These are phyloP conservation scores for Paraescarpia echinospica DNA, from an alignment of 1,140 invertebrate species.

Conservation along the genomic window DNA sequence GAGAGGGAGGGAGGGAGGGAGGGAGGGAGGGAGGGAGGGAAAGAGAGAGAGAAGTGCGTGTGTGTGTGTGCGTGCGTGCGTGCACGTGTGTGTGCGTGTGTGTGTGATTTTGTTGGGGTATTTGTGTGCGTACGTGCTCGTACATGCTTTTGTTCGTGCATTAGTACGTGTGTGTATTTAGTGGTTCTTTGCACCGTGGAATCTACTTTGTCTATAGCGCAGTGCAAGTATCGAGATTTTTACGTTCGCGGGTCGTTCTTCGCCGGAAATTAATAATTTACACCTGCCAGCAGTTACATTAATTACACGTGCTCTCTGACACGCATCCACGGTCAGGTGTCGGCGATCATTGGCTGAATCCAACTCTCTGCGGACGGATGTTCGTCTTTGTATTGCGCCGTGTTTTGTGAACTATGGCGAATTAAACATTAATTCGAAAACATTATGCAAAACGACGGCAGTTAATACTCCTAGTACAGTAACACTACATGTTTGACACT, in stretches of 20 bases:
- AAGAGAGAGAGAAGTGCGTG: no score
- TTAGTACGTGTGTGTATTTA: neutral
- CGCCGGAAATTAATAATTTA: conserved; percentile 6
- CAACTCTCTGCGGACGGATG: neutral
- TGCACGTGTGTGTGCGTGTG: neutral
- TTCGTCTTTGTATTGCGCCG: neutral
- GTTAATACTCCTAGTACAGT: neutral
- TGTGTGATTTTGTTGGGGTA: no score
- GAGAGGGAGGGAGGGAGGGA: no score
- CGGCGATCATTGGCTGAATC: neutral
- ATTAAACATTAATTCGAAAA: neutral
- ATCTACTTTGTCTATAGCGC: neutral
- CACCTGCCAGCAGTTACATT: neutral
- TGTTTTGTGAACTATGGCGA: neutral
- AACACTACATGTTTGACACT: no score
- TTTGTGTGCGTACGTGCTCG: neutral
- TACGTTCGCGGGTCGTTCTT: neutral
- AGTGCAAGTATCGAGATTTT: neutral
- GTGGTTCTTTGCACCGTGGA: neutral
- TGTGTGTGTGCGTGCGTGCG: neutral
- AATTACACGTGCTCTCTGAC: neutral
- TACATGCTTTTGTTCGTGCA: neutral
- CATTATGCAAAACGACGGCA: neutral
- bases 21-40: no score
- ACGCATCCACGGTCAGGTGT: neutral